Evolutionary conservation across 2,113 vertebrate species (phyloP), one percentile per base, ranked within the genome.

Genomic region (Ceratotherium simum): DNA sequence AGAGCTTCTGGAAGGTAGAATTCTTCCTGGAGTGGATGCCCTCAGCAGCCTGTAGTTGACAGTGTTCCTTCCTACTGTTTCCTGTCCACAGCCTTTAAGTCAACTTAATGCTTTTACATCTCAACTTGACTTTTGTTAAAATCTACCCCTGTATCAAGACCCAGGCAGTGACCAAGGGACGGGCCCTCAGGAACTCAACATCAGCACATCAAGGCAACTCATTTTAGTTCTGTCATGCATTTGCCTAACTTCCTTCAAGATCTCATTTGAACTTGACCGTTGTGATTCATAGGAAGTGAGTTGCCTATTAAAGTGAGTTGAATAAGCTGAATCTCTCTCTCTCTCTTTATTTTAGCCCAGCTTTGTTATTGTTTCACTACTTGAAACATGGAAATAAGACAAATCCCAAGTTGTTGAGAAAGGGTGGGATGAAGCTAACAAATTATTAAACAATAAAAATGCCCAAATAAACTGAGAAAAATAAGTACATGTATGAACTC

Each of bases 1-100:
- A 98, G 99, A 99, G 98, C 99, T 99, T 96, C 99, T 99, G 96
- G 99, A 99, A 98, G 99, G 99, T 96, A 99, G 99, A 99, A 98
- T 99, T 95, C 99, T 99, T 93, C 99, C 99, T 13, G 99, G 99
- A 1, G 99, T 99, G 54, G 99, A 99, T 3, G 99, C 99, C 96
- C 99, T 99, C 97, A 99, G 99, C 99, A 99, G 95, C 0, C 97
- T 98, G 89, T 99, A 99, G 98, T 86, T 95, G 97, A 62, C 60
- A 81, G 14, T 58, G 60, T 67, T 84, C 25, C 11, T 79, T 97
- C 92, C 81, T 67, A 11, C 3, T 95, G 11, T 60, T 97, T 97
- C 92, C 97, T 64, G 87, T 96, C 93, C 81, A 96, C 85, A 95
- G 69, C 82, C 25, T 78, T 78, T 79, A 93, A 51, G 25, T 67